Conservation (phyloP, 2,113 vertebrate genomes). For the Oncorhynchus kisutch region DNA sequence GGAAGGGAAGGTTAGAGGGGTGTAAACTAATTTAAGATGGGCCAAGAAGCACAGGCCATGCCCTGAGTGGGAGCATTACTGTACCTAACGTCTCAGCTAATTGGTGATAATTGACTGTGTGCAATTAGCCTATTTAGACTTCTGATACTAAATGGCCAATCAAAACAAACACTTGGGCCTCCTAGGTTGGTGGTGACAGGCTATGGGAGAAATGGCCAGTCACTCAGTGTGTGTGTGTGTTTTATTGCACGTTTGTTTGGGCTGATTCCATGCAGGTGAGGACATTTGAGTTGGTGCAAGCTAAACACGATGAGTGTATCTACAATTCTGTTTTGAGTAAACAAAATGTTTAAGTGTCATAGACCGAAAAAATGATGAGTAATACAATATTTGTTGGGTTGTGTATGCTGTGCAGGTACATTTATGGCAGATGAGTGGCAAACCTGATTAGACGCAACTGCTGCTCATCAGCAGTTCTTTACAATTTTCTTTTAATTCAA, state of each 20-base stretch:
- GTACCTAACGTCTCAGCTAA: constrained; percentile 63
- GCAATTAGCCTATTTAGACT: constrained; percentile 75
- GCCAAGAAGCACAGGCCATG: constrained; percentile 58
- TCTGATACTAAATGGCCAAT: constrained; percentile 70
- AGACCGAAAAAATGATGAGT: too few relatives aligned
- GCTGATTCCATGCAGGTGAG: not conserved
- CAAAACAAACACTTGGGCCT: constrained; percentile 68
- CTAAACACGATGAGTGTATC: too few relatives aligned
- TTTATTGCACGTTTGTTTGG: not conserved
- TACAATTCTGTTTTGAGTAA: not conserved
- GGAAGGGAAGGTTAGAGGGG: constrained; percentile 12
- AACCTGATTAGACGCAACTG: too few relatives aligned
- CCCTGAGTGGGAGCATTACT: constrained; percentile 59
- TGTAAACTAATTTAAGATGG: constrained; percentile 57
- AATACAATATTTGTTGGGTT: not conserved
- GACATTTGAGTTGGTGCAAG: not conserved
- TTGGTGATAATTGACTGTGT: constrained; percentile 68
- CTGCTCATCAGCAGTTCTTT: too few relatives aligned
- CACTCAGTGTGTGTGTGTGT: not conserved
- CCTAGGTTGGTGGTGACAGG: constrained; percentile 38
- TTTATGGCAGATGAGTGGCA: too few relatives aligned
- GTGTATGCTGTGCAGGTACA: too few relatives aligned
- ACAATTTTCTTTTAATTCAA: too few relatives aligned
- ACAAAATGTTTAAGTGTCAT: not conserved
- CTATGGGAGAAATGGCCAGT: not conserved